Percentiles rank a stretch among this genome's conserved stretches.
Conservation (phyloP, 2,797 vertebrate genomes). For the Pseudopleuronectes americanus region DNA sequence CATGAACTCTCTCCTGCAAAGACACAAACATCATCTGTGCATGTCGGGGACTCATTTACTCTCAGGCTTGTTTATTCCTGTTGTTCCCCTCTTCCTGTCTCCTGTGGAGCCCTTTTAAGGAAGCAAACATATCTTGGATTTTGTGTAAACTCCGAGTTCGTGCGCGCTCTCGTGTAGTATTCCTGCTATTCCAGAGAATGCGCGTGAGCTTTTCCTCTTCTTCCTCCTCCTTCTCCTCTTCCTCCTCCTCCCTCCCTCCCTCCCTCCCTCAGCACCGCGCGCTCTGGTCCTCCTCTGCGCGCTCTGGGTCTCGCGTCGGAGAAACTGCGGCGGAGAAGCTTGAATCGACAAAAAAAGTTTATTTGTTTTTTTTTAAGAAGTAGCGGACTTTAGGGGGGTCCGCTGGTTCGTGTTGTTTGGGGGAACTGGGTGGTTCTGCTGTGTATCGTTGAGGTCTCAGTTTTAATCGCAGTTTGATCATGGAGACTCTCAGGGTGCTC, state of each 20-base stretch:
- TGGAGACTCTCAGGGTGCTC: conserved; percentile 73
- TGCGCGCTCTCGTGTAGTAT: conserved; percentile 40
- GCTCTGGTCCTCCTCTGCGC: conserved; percentile 72
- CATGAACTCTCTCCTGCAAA: neutral
- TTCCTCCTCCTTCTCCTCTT: conserved; percentile 20
- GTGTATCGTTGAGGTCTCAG: neutral
- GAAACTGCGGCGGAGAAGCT: conserved; percentile 56
- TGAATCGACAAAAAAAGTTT: conserved; percentile 61
- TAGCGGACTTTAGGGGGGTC: conserved; percentile 32
- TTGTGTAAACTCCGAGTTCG: conserved; percentile 31
- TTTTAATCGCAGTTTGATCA: conserved; percentile 44
- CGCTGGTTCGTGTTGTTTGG: conserved; percentile 1
- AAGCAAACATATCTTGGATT: conserved; percentile 37
- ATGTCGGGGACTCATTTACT: neutral
- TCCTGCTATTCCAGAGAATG: neutral
- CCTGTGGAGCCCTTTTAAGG: conserved; percentile 59
- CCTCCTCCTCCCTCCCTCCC: conserved; percentile 32
- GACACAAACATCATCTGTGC: no score
- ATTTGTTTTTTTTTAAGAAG: conserved; percentile 29
- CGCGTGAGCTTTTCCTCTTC: conserved; percentile 48
- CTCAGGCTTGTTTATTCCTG: conserved; percentile 11
- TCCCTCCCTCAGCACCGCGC: conserved; percentile 37
- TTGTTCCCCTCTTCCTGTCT: neutral
- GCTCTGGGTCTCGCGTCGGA: conserved; percentile 65
- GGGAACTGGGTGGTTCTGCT: neutral